Evolutionary conservation across 35 echinoderm and acorn worm genomes (phyloP).

Genomic region (Patiria miniata): DNA sequence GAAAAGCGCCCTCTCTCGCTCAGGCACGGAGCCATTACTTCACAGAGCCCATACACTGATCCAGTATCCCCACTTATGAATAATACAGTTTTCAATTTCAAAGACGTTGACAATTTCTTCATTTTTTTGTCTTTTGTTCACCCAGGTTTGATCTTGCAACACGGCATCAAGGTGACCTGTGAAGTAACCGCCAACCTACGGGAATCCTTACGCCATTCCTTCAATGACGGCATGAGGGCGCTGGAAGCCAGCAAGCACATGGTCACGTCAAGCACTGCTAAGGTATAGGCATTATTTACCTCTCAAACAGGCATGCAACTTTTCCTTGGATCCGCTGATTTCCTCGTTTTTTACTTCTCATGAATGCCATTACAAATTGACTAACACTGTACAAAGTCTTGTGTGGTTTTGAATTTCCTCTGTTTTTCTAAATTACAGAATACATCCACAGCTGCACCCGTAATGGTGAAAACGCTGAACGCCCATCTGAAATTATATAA

Average conservation of each 20-base stretch:
- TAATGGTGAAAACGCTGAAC: neutral
- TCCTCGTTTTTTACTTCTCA: too few species aligned
- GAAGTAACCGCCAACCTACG: conserved; percentile 74
- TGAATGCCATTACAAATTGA: too few species aligned
- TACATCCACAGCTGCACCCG: neutral
- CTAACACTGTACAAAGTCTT: too few species aligned
- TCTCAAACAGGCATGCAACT: neutral
- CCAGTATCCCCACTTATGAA: too few species aligned
- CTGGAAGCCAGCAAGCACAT: conserved; percentile 22
- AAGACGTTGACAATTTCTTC: too few species aligned
- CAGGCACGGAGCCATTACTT: too few species aligned
- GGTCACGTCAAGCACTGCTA: conserved; percentile 32
- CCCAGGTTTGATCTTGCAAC: conserved; percentile 74
- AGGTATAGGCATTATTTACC: conserved; percentile 47
- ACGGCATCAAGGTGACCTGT: conserved; percentile 73
- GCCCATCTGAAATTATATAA: neutral
- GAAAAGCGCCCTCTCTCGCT: too few species aligned
- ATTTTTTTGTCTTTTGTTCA: too few species aligned
- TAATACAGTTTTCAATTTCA: too few species aligned
- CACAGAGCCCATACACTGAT: too few species aligned
- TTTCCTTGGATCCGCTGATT: too few species aligned
- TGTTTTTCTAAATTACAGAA: neutral
- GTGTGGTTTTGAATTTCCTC: too few species aligned
- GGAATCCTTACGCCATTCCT: conserved; percentile 52
- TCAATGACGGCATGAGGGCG: conserved; percentile 57